Conservation (phyloP, 2,113 vertebrate genomes). For the Passer domesticus region DNA sequence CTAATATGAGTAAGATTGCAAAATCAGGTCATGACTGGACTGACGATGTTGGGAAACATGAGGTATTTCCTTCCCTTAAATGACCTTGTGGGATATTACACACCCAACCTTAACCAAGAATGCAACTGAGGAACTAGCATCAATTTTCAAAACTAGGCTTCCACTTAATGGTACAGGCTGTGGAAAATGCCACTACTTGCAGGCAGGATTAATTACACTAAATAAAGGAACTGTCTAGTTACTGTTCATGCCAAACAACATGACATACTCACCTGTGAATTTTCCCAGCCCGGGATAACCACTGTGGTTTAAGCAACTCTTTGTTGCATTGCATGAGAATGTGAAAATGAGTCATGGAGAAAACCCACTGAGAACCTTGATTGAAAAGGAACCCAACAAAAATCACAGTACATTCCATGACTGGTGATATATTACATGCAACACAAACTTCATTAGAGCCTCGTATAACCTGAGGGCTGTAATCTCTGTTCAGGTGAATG, state of each 20-base stretch:
- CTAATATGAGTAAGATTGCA: conserved; percentile 53
- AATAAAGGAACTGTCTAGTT: conserved; percentile 36
- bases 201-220: conserved; percentile 42
- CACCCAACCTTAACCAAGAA: conserved; percentile 31
- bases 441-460: conserved; percentile 13
- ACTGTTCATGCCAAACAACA: conserved; percentile 1
- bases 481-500: neutral
- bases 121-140: conserved; percentile 19
- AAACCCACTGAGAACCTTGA: neutral
- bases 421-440: neutral
- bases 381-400: neutral
- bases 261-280: conserved; percentile 53
- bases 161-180: neutral
- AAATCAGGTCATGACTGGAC: conserved; percentile 57
- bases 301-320: neutral
- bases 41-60: conserved; percentile 48
- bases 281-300: conserved; percentile 34
- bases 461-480: neutral
- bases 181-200: conserved; percentile 30
- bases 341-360: conserved; percentile 24
- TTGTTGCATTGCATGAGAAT: neutral
- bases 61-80: conserved; percentile 69
- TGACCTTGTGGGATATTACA: conserved; percentile 56
- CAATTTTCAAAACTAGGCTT: conserved; percentile 23
- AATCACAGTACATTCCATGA: neutral